Evolutionary conservation across 2,888 invertebrate species (phyloP).

Genomic region (Andrena bucephala): DNA sequence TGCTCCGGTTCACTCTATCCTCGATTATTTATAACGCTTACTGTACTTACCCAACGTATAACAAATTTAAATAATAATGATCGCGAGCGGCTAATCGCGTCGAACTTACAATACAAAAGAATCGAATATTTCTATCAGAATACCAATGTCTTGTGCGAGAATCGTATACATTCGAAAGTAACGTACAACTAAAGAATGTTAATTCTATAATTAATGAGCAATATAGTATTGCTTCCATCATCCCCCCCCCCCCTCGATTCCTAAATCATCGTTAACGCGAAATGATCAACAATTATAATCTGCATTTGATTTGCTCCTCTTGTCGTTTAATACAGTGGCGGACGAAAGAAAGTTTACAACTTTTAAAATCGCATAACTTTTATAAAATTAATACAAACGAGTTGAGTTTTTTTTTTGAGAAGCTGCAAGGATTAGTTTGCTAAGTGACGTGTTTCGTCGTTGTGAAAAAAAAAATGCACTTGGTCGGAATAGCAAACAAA

Average conservation of each 20-base stretch:
- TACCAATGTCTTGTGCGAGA: conserved; percentile 49
- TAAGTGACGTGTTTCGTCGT: too few species aligned
- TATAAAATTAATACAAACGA: too few species aligned
- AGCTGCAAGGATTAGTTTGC: too few species aligned
- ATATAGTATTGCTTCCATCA: conserved; percentile 22
- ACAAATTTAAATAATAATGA: conserved; percentile 24
- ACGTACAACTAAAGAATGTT: conserved; percentile 17
- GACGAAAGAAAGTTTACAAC: too few species aligned
- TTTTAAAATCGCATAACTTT: too few species aligned
- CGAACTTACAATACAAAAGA: conserved; percentile 50
- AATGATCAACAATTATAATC: conserved; percentile 24
- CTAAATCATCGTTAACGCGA: conserved; percentile 25
- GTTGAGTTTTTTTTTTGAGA: too few species aligned
- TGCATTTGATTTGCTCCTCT: conserved; percentile 14
- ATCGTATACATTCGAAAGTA: conserved; percentile 32
- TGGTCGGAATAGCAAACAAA: too few species aligned
- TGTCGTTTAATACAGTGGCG: background rate
- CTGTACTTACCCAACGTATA: conserved; percentile 38
- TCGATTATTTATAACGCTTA: conserved; percentile 44
- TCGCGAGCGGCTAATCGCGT: conserved; percentile 35
- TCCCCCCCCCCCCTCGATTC: background rate
- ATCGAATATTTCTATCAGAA: conserved; percentile 40
- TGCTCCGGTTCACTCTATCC: conserved; percentile 59
- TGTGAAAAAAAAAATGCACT: too few species aligned
- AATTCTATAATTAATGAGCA: conserved; percentile 17